Evolutionary conservation across 2,797 vertebrate species (phyloP).

Genomic region (Chanos chanos): DNA sequence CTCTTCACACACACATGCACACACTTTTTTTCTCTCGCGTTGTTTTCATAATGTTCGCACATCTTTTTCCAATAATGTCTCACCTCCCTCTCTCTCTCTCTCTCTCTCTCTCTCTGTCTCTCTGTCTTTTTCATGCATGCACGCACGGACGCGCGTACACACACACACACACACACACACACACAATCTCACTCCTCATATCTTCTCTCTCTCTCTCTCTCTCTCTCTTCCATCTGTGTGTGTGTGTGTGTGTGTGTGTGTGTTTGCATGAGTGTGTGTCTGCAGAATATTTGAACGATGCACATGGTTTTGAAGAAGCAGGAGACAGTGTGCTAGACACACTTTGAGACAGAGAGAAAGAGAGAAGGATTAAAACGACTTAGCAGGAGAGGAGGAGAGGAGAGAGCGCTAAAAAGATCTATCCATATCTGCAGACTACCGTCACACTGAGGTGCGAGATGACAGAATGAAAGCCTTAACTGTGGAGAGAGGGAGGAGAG

Average conservation of each 20-base stretch:
- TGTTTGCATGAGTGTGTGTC: constrained; percentile 25
- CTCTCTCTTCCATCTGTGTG: constrained; percentile 27
- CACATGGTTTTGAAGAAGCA: constrained; percentile 54
- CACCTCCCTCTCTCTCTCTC: constrained; percentile 26
- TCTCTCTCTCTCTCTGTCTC: constrained; percentile 22
- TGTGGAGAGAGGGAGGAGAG: constrained; percentile 46
- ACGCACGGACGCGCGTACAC: too few relatives aligned
- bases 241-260: constrained; percentile 23
- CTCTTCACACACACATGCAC: not conserved
- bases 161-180: too few relatives aligned
- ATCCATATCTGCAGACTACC: constrained; percentile 49
- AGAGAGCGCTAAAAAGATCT: constrained; percentile 45
- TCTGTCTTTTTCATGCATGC: constrained; percentile 28
- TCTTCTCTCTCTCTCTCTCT: constrained; percentile 26
- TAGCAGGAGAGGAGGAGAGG: constrained; percentile 10
- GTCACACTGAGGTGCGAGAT: constrained; percentile 59
- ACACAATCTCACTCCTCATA: too few relatives aligned
- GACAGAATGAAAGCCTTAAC: constrained; percentile 60
- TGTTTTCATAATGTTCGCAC: not conserved
- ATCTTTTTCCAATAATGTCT: constrained; percentile 12
- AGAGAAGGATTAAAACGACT: constrained; percentile 40
- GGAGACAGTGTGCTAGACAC: constrained; percentile 50
- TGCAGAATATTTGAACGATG: constrained; percentile 52
- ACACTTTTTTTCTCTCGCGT: not conserved
- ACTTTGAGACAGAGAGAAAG: constrained; percentile 44